Conservation (phyloP, 2,888 invertebrate genomes). For the Himalopsyche kuldschensis region DNA sequence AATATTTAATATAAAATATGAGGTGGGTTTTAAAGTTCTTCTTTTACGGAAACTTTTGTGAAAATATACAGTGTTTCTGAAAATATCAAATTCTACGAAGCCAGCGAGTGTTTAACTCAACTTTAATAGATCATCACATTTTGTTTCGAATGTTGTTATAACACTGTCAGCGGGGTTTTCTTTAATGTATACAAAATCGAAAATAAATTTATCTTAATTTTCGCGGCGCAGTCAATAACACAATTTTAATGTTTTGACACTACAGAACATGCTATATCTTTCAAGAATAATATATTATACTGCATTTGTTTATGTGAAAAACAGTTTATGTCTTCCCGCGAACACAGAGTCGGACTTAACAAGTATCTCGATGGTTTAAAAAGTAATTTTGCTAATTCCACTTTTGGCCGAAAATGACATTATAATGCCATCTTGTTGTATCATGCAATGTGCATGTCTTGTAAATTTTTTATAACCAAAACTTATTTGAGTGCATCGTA, state of each 20-base stretch:
- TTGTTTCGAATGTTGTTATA: neutral
- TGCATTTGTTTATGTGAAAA: neutral
- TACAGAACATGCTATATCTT: neutral
- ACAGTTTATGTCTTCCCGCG: neutral
- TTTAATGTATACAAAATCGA: neutral
- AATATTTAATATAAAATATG: neutral
- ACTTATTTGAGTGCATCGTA: too few species aligned
- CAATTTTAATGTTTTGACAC: neutral
- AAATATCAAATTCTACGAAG: neutral
- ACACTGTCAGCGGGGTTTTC: neutral
- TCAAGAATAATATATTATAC: neutral
- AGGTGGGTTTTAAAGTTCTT: neutral
- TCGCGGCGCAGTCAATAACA: neutral
- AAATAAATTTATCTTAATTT: neutral
- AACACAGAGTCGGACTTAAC: neutral
- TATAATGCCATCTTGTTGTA: too few species aligned
- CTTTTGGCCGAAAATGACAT: too few species aligned
- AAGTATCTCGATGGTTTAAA: too few species aligned
- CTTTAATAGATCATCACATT: neutral
- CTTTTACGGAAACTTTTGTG: neutral
- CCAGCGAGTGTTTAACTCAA: neutral
- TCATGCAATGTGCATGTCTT: too few species aligned
- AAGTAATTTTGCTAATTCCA: too few species aligned
- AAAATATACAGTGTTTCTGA: neutral
- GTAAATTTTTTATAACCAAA: too few species aligned